Conservation (phyloP, 92 coral and sea anemone genomes). For the Parazoanthus swiftii region DNA sequence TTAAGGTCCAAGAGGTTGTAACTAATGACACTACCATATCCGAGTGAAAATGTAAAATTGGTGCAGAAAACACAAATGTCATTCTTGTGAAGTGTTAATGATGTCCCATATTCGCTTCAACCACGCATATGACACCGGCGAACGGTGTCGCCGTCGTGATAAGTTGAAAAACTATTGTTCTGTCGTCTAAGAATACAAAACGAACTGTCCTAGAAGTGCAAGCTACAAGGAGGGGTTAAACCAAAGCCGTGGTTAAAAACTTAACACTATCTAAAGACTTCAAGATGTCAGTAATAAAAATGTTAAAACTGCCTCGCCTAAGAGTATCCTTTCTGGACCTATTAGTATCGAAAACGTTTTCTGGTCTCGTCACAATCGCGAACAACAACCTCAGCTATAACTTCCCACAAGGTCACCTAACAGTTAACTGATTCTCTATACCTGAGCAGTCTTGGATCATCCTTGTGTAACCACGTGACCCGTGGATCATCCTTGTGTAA, state of each 20-base stretch:
- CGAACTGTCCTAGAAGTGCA: too few species aligned
- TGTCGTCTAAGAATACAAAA: background rate
- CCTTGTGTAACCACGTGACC: too few species aligned
- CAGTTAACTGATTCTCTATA: too few species aligned
- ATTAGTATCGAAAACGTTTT: too few species aligned
- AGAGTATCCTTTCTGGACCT: background rate
- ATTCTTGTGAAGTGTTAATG: background rate
- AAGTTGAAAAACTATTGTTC: background rate
- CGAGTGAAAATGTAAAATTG: too few species aligned
- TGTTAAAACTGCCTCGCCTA: background rate
- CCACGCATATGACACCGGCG: background rate
- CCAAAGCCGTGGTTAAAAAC: background rate
- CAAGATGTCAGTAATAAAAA: too few species aligned
- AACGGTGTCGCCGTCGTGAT: background rate
- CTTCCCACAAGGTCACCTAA: too few species aligned
- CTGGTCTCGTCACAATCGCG: too few species aligned
- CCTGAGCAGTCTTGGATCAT: too few species aligned
- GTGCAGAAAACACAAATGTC: background rate
- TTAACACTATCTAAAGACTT: background rate
- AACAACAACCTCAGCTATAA: too few species aligned
- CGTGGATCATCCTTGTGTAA: too few species aligned
- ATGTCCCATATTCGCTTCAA: background rate
- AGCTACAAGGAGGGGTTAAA: background rate
- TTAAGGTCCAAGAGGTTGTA: background rate
- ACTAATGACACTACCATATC: background rate